Percentiles rank a stretch among this genome's conserved stretches.
phyloP scores from a whole-genome alignment of 2,888 invertebrate species.

The Spicauda simplicius region DNA sequence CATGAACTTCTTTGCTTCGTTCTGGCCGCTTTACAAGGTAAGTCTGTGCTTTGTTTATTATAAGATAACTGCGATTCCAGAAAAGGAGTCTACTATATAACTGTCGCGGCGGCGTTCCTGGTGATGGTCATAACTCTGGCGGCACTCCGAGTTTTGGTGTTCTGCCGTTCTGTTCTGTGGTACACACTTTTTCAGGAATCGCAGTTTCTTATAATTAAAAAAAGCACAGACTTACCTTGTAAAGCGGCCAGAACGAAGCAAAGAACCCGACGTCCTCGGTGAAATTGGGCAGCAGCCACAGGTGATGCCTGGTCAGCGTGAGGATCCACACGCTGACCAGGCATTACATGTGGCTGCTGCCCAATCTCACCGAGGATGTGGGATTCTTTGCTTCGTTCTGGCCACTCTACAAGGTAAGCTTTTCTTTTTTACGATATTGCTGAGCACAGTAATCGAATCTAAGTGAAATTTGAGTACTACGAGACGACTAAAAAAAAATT shows the following conservation, averaged over 20 bases:
- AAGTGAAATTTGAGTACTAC: no score
- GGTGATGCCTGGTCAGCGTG: conserved; percentile 95
- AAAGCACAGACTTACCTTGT: conserved; percentile 86
- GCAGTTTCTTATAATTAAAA: no score
- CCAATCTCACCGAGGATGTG: conserved; percentile 99
- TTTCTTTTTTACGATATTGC: no score
- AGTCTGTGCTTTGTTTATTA: no score
- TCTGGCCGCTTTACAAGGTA: conserved; percentile 98
- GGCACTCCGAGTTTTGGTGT: conserved; percentile 95
- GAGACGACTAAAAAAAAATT: no score
- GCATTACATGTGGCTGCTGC: conserved; percentile 98
- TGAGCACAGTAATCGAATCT: no score
- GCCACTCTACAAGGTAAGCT: conserved; percentile 96
- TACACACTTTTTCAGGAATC: conserved; percentile 94
- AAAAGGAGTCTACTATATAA: conserved; percentile 98
- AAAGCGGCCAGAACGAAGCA: conserved; percentile 99
- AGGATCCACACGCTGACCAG: conserved; percentile 95
- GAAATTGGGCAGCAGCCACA: conserved; percentile 99
- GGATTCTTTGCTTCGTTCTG: conserved; percentile 99
- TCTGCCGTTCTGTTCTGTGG: conserved; percentile 96
- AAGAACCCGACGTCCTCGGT: conserved; percentile 99
- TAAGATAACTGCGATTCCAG: no score
- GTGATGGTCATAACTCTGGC: conserved; percentile 96
- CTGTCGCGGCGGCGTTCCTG: conserved; percentile 97
- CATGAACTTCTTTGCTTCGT: conserved; percentile 99